Conservation (phyloP, 1,140 invertebrate genomes). For the Sitophilus oryzae region DNA sequence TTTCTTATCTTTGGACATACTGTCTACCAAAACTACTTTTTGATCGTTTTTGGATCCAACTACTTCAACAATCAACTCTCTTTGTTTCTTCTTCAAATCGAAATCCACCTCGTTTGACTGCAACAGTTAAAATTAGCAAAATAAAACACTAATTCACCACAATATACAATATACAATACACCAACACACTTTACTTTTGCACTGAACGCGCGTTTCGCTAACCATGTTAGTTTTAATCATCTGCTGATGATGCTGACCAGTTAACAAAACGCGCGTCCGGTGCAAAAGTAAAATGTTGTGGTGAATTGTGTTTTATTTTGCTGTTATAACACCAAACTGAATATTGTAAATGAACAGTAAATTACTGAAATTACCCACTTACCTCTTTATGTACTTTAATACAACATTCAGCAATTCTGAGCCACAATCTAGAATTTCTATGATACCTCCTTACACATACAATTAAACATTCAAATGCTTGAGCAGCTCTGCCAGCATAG, state of each 20-base stretch:
- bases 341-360: too few relatives aligned
- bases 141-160: too few relatives aligned
- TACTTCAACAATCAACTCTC: slow-evolving; percentile 58
- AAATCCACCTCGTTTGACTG: slow-evolving; percentile 57
- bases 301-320: too few relatives aligned
- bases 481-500: slow-evolving; percentile 68
- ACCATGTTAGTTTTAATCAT: too few relatives aligned
- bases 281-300: too few relatives aligned
- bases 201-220: too few relatives aligned
- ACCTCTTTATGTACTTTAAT: slow-evolving; percentile 65
- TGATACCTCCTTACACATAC: slow-evolving; percentile 80
- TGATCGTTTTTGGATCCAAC: slow-evolving; percentile 56
- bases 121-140: neutral
- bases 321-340: too few relatives aligned
- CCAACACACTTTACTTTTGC: too few relatives aligned
- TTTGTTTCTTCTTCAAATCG: slow-evolving; percentile 54
- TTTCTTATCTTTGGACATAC: slow-evolving; percentile 53
- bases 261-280: too few relatives aligned
- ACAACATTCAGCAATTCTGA: slow-evolving; percentile 89
- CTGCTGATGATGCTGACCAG: too few relatives aligned
- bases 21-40: slow-evolving; percentile 59
- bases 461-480: slow-evolving; percentile 89
- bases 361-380: too few relatives aligned
- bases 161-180: too few relatives aligned
- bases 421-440: slow-evolving; percentile 84